A percentile compares a stretch with the other conserved stretches of the same genome.
These are phyloP conservation scores for Morus bassanus DNA, from an alignment of 2,797 vertebrate species.

Conservation along the genomic window DNA sequence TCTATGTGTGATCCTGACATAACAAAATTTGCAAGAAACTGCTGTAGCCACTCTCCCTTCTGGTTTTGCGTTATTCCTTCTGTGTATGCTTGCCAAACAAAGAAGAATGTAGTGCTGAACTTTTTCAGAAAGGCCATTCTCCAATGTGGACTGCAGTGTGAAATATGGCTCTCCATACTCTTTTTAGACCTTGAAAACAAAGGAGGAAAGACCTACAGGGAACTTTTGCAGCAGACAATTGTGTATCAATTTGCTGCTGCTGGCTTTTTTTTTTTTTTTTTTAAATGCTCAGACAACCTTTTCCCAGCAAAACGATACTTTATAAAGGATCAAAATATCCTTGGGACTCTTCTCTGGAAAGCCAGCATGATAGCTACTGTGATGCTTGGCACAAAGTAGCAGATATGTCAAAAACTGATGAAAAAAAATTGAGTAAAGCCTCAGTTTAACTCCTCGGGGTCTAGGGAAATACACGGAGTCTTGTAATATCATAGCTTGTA, in stretches of 20 bases:
- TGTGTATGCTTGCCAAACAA: not conserved
- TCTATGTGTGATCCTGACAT: not conserved
- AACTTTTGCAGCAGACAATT: not conserved
- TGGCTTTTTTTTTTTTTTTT: not conserved
- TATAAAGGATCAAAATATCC: not conserved
- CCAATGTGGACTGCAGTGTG: not conserved
- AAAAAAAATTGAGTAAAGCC: not conserved
- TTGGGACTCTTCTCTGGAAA: not conserved
- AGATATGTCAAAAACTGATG: not conserved
- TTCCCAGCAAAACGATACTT: not conserved
- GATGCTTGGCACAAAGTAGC: not conserved
- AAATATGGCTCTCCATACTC: not conserved
- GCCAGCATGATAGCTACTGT: not conserved
- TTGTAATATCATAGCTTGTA: not conserved
- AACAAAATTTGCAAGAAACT: not conserved
- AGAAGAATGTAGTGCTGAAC: not conserved
- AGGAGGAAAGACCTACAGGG: not conserved
- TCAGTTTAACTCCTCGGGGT: not conserved
- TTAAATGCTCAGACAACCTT: not conserved
- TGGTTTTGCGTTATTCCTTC: not conserved
- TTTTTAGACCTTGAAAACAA: constrained; percentile 14
- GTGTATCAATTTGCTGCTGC: not conserved
- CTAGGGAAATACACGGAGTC: not conserved
- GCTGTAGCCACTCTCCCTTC: not conserved
- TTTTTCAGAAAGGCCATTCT: not conserved